Percentiles rank a stretch among this genome's conserved stretches.
Evolutionary conservation across 1,140 invertebrate species (phyloP).

Genomic region (Drosophila teissieri): DNA sequence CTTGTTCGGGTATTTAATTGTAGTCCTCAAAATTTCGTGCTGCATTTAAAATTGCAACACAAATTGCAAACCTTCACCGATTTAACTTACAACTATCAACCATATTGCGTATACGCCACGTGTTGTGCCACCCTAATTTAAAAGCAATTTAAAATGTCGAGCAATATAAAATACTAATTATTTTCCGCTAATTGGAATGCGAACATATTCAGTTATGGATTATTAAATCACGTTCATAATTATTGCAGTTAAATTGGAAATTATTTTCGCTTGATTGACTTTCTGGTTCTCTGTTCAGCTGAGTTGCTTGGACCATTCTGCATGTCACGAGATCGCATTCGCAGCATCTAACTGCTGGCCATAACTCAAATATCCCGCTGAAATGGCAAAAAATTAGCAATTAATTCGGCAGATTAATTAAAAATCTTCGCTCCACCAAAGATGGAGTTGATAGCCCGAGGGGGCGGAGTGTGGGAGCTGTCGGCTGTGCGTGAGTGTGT

Average conservation of each 20-base stretch:
- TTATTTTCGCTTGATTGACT: slow-evolving; percentile 25
- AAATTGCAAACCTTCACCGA: background rate
- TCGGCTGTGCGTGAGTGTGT: slow-evolving; percentile 43
- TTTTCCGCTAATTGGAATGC: slow-evolving; percentile 19
- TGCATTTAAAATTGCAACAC: no score
- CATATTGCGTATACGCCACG: slow-evolving; percentile 23
- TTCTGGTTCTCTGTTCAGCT: slow-evolving; percentile 13
- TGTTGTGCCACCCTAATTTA: slow-evolving; percentile 8
- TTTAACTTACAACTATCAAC: background rate
- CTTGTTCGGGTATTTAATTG: background rate
- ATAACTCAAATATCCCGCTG: background rate
- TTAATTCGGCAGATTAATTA: slow-evolving; percentile 72
- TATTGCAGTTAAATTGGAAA: slow-evolving; percentile 8
- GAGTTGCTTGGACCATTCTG: background rate
- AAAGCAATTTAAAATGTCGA: slow-evolving; percentile 6
- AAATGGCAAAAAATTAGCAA: slow-evolving; percentile 38
- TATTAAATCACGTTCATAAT: slow-evolving; percentile 6
- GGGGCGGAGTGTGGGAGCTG: slow-evolving; percentile 27
- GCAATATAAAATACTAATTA: slow-evolving; percentile 23
- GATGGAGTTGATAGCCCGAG: slow-evolving; percentile 17
- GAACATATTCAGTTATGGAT: slow-evolving; percentile 1
- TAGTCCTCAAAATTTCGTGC: background rate
- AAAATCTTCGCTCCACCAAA: slow-evolving; percentile 32
- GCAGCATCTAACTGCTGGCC: background rate
- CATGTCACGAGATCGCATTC: slow-evolving; percentile 5